Evolutionary conservation across 2,797 vertebrate genomes (phyloP), one percentile per base, ranked within the genome.

Genomic region (Lutjanus argentimaculatus): DNA sequence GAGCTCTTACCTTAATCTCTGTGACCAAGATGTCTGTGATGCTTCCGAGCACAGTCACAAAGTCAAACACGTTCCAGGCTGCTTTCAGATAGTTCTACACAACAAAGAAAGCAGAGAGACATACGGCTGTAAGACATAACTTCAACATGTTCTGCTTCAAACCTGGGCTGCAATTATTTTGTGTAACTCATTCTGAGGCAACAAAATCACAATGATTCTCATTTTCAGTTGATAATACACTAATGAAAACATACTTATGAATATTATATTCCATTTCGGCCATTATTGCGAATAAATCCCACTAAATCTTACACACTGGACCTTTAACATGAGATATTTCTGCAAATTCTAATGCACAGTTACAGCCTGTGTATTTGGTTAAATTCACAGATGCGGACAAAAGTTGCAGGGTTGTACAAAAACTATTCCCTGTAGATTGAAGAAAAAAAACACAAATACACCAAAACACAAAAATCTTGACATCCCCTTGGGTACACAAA

Each of bases 11-110:
- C 95, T 97, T 97, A 85, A 99, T 97, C 95, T 99, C 99, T 45
- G 99, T 99, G 92, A 99, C 97, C 94, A 99, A 93, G 95, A 99
- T 99, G 96, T 99, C 99, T 83, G 98, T 99, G 93, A 99, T 98
- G 96, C 98, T 99, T 89, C 99, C 99, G 85, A 99, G 93, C 77
- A 99, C 99, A 0, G 99, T 99, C 78, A 99, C 97, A 93, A 99
- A 99, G 95, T 99, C 99, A 93, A 99, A 99, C 77, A 99, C 96
- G 15, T 99, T 99, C 98, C 99, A 99, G 81, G 98, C 97, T 55
- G 99, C 98, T 87, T 97, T 97, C 94, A 99, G 96, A 90, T 99
- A 99, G 92, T 98, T 99, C 99, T 99, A 87, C 86, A 21, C 69
- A n/a, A 79, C n/a, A 71, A 19, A 79, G 16, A 58, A 10, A 17